Conservation (phyloP, 2,113 vertebrate species). For the Cettia cetti region DNA sequence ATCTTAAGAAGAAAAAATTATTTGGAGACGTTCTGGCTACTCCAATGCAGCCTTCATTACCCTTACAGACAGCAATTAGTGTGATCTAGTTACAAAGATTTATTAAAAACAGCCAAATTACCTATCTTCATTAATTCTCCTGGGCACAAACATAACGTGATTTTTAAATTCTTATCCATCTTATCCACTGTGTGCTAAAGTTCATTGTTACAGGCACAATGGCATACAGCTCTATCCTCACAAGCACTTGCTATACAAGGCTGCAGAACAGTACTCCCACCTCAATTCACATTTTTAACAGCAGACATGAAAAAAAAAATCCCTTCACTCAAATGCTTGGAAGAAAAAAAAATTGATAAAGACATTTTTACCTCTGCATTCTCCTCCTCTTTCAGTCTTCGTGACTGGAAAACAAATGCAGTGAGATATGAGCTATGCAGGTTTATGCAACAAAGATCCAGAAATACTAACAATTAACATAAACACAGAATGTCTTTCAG, state of each 20-base stretch:
- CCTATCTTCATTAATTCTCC: neutral
- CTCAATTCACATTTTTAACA: neutral
- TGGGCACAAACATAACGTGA: neutral
- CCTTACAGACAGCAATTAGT: conserved; percentile 11
- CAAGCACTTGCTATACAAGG: neutral
- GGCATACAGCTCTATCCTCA: neutral
- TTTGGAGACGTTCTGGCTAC: conserved; percentile 11
- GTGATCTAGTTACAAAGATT: conserved; percentile 8
- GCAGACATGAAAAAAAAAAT: neutral
- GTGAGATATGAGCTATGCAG: conserved; percentile 16
- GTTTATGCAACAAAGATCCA: neutral
- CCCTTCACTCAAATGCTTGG: neutral
- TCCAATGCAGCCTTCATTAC: neutral
- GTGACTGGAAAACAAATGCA: conserved; percentile 81
- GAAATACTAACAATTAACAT: neutral
- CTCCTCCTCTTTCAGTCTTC: conserved; percentile 88
- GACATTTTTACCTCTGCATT: conserved; percentile 72
- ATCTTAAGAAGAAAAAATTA: conserved; percentile 8
- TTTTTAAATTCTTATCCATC: neutral
- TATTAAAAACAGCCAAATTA: conserved; percentile 15
- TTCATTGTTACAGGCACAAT: neutral
- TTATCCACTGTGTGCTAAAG: neutral
- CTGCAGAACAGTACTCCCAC: neutral
- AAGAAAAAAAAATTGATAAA: neutral
- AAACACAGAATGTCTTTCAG: neutral